A percentile compares a stretch with the other conserved stretches of the same genome.
Evolutionary conservation across 92 coral and sea anemone species (phyloP).

Genomic region (Actinernus sp.): DNA sequence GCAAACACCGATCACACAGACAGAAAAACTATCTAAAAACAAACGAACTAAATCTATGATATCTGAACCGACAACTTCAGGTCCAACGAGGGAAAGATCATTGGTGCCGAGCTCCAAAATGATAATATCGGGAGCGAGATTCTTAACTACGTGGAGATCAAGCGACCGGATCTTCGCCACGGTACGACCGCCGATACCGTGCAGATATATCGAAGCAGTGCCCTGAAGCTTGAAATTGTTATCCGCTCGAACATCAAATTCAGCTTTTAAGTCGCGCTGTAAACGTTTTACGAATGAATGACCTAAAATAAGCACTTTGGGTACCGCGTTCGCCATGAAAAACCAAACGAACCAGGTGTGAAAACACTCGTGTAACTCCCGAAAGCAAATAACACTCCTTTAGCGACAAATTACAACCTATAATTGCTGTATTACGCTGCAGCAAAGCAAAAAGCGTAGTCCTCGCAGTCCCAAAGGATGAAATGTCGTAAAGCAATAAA

Average conservation of each 20-base stretch:
- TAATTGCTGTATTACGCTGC: no score
- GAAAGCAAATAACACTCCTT: no score
- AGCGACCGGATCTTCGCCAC: constrained; percentile 9
- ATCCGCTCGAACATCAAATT: constrained; percentile 22
- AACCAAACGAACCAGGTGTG: no score
- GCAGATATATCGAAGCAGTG: constrained; percentile 20
- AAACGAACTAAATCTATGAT: constrained; percentile 10
- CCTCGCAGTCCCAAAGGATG: no score
- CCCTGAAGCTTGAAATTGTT: constrained; percentile 21
- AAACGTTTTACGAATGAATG: constrained; percentile 50
- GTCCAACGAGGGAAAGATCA: neutral
- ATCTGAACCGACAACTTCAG: constrained; percentile 16
- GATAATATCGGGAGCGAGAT: constrained; percentile 22
- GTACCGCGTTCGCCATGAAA: constrained; percentile 21
- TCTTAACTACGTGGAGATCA: constrained; percentile 25
- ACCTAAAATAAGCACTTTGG: constrained; percentile 45
- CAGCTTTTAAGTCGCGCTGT: constrained; percentile 13
- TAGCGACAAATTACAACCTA: no score
- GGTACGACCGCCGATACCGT: constrained; percentile 36
- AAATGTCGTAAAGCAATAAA: no score
- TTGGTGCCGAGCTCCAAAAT: constrained; percentile 46
- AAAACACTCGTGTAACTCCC: no score
- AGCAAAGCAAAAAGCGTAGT: no score
- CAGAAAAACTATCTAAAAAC: neutral
- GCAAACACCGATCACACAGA: constrained; percentile 25